These are phyloP conservation scores for Atractosteus spatula DNA, from an alignment of 2,113 vertebrate species.

Conservation along the genomic window DNA sequence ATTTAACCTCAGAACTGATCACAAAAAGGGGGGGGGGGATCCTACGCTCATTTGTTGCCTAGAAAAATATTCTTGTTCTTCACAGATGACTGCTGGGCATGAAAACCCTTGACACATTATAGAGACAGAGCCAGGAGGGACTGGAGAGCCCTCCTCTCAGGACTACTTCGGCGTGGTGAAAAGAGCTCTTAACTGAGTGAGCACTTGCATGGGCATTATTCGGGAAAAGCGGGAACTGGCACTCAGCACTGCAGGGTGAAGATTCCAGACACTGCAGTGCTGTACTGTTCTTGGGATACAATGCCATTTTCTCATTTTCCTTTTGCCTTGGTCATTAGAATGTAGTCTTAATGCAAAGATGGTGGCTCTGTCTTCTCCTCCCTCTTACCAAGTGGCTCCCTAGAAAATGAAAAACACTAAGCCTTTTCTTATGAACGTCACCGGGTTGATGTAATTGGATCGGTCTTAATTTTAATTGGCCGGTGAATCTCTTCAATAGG, in stretches of 20 bases:
- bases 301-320: too few species aligned
- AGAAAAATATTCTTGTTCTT: constrained; percentile 9
- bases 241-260: neutral
- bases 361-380: too few species aligned
- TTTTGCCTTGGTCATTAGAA: too few species aligned
- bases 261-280: too few species aligned
- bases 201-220: neutral
- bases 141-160: neutral
- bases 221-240: neutral
- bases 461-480: too few species aligned
- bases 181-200: neutral
- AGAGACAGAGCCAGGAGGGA: neutral
- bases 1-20: constrained; percentile 29
- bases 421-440: too few species aligned
- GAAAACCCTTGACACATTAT: neutral
- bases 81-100: neutral
- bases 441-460: too few species aligned
- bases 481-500: too few species aligned
- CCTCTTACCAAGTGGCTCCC: too few species aligned
- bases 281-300: too few species aligned
- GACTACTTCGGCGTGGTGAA: neutral
- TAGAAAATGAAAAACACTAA: too few species aligned
- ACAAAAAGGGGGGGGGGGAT: neutral
- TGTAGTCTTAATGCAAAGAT: too few species aligned
- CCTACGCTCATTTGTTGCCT: neutral